Conservation (phyloP, 1,140 invertebrate genomes). For the Sitobion miscanthi region DNA sequence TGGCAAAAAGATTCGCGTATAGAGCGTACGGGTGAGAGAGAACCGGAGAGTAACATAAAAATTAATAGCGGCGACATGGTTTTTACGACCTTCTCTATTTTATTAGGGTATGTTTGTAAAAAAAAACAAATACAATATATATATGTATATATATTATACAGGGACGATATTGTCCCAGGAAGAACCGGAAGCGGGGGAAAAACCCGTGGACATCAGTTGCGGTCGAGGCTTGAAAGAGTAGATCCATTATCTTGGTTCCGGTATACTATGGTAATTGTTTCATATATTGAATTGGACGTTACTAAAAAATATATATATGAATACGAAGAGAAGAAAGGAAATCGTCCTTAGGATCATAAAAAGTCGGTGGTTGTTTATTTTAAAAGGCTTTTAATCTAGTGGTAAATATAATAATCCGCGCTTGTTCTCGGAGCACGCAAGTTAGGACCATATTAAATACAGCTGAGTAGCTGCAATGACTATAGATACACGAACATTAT, state of each 20-base stretch:
- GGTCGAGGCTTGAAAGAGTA: conserved; percentile 52
- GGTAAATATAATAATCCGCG: background rate
- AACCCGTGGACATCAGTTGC: conserved; percentile 50
- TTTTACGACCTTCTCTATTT: conserved; percentile 54
- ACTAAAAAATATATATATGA: conserved; percentile 28
- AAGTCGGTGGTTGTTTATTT: conserved; percentile 25
- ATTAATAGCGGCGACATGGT: conserved; percentile 55
- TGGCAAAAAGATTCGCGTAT: conserved; percentile 51
- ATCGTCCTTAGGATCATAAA: conserved; percentile 41
- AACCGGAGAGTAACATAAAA: conserved; percentile 49
- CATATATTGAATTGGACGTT: conserved; percentile 54
- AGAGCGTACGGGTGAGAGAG: background rate
- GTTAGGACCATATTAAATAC: background rate
- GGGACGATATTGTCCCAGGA: conserved; percentile 52
- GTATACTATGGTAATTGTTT: conserved; percentile 53
- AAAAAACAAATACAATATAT: conserved; percentile 31
- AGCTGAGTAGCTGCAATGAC: background rate
- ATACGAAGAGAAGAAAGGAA: conserved; percentile 1
- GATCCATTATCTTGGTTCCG: conserved; percentile 56
- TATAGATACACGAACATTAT: background rate
- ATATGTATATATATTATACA: conserved; percentile 29
- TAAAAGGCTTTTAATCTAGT: conserved; percentile 41
- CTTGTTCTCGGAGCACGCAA: background rate
- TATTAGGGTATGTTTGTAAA: conserved; percentile 55
- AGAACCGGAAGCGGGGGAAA: conserved; percentile 54